Conservation (phyloP, 2,888 invertebrate genomes). For the Temnothorax rugatulus region DNA sequence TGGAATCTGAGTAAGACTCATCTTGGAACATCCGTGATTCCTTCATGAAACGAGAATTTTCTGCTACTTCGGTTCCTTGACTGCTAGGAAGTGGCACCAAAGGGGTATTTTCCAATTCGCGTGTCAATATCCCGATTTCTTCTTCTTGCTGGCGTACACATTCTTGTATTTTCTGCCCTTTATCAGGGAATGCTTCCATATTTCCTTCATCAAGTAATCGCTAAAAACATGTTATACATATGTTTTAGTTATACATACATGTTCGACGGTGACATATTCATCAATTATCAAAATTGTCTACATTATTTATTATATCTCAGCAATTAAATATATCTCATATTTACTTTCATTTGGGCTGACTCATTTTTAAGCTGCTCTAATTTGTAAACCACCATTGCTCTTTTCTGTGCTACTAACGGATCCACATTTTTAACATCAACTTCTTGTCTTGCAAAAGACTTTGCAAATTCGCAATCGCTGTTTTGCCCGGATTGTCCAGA, state of each 20-base stretch:
- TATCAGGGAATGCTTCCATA: slow-evolving; percentile 88
- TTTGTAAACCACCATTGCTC: slow-evolving; percentile 70
- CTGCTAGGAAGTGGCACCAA: neutral
- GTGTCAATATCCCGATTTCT: slow-evolving; percentile 86
- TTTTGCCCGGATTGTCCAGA: neutral
- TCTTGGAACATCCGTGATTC: neutral
- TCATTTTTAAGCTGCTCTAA: slow-evolving; percentile 72
- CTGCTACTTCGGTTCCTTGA: neutral
- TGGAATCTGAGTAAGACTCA: neutral
- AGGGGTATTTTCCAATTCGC: slow-evolving; percentile 84
- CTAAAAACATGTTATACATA: slow-evolving; percentile 62
- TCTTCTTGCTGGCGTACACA: slow-evolving; percentile 86
- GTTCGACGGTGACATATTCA: neutral
- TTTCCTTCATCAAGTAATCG: slow-evolving; percentile 78
- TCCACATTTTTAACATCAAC: slow-evolving; percentile 72
- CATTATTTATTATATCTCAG: neutral
- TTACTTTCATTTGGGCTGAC: slow-evolving; percentile 76
- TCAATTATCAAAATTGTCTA: neutral
- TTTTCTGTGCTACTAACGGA: slow-evolving; percentile 76
- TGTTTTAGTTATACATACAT: neutral
- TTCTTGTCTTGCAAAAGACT: slow-evolving; percentile 73
- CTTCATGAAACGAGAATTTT: neutral
- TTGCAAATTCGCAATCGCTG: slow-evolving; percentile 29
- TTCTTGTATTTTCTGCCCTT: slow-evolving; percentile 88
- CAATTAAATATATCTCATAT: neutral